Evolutionary conservation across 2,113 vertebrate species (phyloP).

Genomic region (Halcyon malimbica): DNA sequence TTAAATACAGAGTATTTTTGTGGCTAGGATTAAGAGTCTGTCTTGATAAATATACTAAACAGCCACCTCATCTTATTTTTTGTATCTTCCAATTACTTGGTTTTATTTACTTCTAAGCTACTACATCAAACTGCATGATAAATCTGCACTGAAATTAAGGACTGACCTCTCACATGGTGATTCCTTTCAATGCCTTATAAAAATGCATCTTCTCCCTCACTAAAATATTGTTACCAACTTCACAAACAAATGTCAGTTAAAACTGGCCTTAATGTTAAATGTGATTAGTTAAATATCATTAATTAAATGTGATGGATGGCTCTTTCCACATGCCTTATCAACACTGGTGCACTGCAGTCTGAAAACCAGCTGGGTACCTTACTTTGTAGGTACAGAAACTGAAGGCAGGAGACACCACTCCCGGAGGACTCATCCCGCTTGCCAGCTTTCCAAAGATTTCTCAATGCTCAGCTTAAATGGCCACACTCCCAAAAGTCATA

Average conservation of each 20-base stretch:
- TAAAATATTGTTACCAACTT: neutral
- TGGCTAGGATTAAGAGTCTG: neutral
- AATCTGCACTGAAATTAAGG: neutral
- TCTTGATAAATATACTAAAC: neutral
- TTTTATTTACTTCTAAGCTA: neutral
- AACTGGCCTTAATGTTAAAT: neutral
- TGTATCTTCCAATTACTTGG: neutral
- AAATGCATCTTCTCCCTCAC: neutral
- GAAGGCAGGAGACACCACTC: neutral
- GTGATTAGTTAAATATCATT: no score
- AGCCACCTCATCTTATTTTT: neutral
- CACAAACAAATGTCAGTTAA: neutral
- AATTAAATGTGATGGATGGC: no score
- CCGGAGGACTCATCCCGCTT: neutral
- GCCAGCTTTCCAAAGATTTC: neutral
- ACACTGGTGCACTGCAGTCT: neutral
- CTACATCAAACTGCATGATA: neutral
- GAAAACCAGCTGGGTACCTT: neutral
- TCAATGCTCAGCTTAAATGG: neutral
- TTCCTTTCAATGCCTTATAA: neutral
- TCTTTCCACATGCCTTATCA: neutral
- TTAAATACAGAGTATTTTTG: neutral
- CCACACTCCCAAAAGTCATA: neutral
- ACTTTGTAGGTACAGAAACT: neutral
- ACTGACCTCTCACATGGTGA: neutral